These are phyloP conservation scores for Argyrosomus japonicus DNA, from an alignment of 2,113 vertebrate species.

Conservation along the genomic window DNA sequence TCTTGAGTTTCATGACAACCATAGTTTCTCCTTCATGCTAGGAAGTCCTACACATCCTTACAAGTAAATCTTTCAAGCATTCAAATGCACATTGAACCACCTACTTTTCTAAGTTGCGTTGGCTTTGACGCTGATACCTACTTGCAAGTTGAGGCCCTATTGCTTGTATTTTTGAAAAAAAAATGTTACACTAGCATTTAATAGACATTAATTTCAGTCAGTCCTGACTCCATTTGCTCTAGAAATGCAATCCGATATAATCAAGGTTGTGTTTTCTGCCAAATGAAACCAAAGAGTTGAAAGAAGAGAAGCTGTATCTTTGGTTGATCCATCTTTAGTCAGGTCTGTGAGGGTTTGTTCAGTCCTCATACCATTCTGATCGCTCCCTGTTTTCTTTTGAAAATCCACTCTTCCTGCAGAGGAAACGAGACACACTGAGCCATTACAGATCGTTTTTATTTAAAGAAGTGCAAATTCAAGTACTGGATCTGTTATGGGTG, in stretches of 20 bases:
- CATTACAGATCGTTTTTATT: neutral
- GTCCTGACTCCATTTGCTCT: neutral
- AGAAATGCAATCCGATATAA: neutral
- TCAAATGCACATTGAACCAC: too few relatives aligned
- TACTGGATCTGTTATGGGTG: neutral
- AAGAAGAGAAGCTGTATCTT: neutral
- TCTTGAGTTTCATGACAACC: too few relatives aligned
- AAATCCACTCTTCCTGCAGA: neutral
- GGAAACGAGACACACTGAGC: neutral
- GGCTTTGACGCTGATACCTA: too few relatives aligned
- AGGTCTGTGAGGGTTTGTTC: neutral
- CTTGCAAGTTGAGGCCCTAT: too few relatives aligned
- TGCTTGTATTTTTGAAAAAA: neutral
- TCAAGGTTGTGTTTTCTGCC: neutral
- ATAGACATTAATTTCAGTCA: neutral
- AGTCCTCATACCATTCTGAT: neutral
- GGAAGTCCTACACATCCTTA: too few relatives aligned
- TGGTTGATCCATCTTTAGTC: neutral
- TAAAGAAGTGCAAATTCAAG: conserved; percentile 10
- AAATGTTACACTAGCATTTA: neutral
- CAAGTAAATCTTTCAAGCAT: too few relatives aligned
- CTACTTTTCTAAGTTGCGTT: too few relatives aligned
- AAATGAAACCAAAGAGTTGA: neutral
- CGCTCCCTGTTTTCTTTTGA: neutral
- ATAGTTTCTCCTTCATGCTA: too few relatives aligned